Evolutionary conservation across 2,888 invertebrate genomes (phyloP), one percentile per base, ranked within the genome.

Genomic region (Yponomeuta sedellus): DNA sequence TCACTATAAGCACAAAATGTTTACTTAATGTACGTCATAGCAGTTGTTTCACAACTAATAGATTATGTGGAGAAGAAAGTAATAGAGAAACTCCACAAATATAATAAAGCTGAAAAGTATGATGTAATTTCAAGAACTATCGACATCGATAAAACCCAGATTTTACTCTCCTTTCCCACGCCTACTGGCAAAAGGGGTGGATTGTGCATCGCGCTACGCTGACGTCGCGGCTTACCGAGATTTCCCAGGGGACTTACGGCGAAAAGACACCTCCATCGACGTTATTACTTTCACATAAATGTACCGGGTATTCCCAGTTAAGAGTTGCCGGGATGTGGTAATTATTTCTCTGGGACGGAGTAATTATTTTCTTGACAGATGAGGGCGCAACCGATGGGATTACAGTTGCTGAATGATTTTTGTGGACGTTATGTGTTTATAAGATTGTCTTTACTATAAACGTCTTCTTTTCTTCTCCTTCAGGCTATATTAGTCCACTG

Each of bases 221-320:
- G 40, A 40, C 16, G 64, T 25, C 79, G 79, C 80, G 90, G 91
- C 87, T 91, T 89, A 91, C 86, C 78, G 87, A 86, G 91, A 91
- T 91, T 91, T 91, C 91, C 91, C 90, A 84, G 73, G 89, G 88
- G 90, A 81, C 77, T 80, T 81, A 82, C 83, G 85, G 84, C 83
- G 81, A 86, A 88, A 89, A 89, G 89, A 88, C 89, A 89, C 88
- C 90, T 59, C 80, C 86, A 87, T 88, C 82, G 76, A 76, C 83
- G 78, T 82, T 89, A 90, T 90, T 90, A 88, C 89, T 90, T 88
- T 87, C 78, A 83, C 82, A 86, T 88, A 79, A 52, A 52, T 52
- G 44, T 22, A 64, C 44, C 19, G 44, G 25, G 20, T 44, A 64
- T 28, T 25, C 59, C 57, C 20, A 57, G 57, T 57, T 57, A 20